A percentile compares a stretch with the other conserved stretches of the same genome.
These are phyloP conservation scores for Aurelia aurita DNA, from an alignment of 30 jellyfish, hydroid and myxozoan genomes.

Conservation along the genomic window DNA sequence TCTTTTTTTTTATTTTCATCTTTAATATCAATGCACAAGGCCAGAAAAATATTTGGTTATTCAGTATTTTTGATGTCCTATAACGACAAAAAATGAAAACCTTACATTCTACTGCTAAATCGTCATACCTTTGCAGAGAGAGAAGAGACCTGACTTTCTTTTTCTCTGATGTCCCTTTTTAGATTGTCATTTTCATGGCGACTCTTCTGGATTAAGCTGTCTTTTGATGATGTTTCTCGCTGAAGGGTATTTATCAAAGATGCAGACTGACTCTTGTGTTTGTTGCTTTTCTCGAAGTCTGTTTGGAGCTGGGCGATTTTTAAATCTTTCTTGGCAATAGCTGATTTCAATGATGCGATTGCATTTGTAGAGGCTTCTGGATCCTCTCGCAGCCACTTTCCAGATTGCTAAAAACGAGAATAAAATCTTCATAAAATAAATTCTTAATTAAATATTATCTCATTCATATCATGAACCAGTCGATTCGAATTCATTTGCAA, in stretches of 20 bases:
- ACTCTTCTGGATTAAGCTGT: constrained; percentile 51
- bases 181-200: constrained; percentile 63
- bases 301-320: constrained; percentile 73
- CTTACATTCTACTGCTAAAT: neutral
- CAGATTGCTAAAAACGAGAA: constrained; percentile 14
- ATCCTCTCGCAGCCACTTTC: constrained; percentile 34
- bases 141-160: constrained; percentile 72
- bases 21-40: too few relatives aligned
- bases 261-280: constrained; percentile 73
- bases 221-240: constrained; percentile 82
- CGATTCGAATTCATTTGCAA: too few relatives aligned
- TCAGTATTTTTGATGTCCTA: too few relatives aligned
- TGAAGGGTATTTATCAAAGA: constrained; percentile 72
- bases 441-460: too few relatives aligned
- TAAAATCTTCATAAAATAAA: too few relatives aligned
- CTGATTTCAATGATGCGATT: constrained; percentile 74
- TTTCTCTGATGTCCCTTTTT: constrained; percentile 69
- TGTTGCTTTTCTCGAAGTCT: constrained; percentile 63
- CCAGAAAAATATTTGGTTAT: too few relatives aligned
- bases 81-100: too few relatives aligned
- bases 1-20: too few relatives aligned
- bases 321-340: constrained; percentile 69
- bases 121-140: constrained; percentile 76
- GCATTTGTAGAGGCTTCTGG: constrained; percentile 65
- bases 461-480: too few relatives aligned